Base-by-base conservation (phyloP, 1,140 invertebrate species). In the Aphis craccivora region DNA sequence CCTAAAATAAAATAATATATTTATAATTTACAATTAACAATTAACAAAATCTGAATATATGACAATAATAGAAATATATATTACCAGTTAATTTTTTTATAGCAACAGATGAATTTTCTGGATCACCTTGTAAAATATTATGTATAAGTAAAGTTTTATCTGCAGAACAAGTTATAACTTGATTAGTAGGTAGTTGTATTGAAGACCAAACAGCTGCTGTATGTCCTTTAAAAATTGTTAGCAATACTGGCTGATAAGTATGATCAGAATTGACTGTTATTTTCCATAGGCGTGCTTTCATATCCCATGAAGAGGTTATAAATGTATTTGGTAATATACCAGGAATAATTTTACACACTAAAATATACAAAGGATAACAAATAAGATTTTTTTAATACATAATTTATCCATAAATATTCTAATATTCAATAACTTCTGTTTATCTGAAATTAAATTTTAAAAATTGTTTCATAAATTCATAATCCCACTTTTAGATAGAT, bases 271-370 rank as follows among this genome's bases (percentile, higher is more conserved):
- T 51, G 18, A 40, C n/a, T 37, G 67, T 93, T 20, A 94, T 37
- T 67, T 81, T 91, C 94, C 94, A 94, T n/a, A 94, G 45, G 94
- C 97, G 97, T 1, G 97, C 98, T 25, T 97, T 98, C 94, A 96
- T 96, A 95, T 99, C 99, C 98, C 98, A 99, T 23, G 98, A 99
- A 83, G 98, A 97, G 95, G 97, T 98, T 35, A 97, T 95, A 95
- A 98, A 96, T 35, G 96, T 96, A 53, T 95, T 95, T 20, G 94
- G 90, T 87, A 96, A 96, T 90, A 96, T 96, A 9, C 96, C 96
- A 93, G 96, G 95, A 76, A 95, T 96, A 40, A 98, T 95, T 93
- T 96, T 95, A 95, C 97, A 97, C 0, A 98, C 97, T 97, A 95
- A 55, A 86, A 53, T 51, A 23, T 37, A 92, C 40, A 40, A 92